These are phyloP conservation scores for Toxostoma redivivum DNA, from an alignment of 2,113 vertebrate species.

Conservation along the genomic window DNA sequence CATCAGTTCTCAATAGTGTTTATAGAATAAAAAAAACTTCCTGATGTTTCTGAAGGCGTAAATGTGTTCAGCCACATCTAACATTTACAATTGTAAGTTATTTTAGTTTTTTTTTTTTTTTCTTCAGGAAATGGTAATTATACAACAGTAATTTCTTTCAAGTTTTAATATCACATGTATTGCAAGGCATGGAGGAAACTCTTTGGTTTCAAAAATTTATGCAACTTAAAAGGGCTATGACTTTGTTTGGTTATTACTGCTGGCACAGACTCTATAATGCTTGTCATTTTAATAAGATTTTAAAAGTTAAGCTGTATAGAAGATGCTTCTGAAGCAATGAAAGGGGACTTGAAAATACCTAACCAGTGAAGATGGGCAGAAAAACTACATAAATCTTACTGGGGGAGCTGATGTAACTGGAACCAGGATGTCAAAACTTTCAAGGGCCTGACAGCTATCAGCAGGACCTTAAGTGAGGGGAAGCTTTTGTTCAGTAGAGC, in stretches of 20 bases:
- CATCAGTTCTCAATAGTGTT: not conserved
- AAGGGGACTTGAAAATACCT: not conserved
- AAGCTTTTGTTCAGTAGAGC: conserved; percentile 34
- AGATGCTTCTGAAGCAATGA: not conserved
- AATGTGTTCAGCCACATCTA: not conserved
- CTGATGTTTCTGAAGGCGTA: not conserved
- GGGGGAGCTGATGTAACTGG: not conserved
- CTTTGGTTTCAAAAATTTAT: not conserved
- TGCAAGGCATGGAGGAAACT: not conserved
- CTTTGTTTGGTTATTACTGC: not conserved
- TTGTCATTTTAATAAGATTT: not conserved
- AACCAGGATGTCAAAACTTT: not conserved
- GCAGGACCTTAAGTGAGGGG: not conserved
- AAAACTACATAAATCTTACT: not conserved
- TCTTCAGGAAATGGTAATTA: not conserved
- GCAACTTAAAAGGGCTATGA: not conserved
- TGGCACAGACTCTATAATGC: not conserved
- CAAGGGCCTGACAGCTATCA: not conserved
- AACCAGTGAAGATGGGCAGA: not conserved
- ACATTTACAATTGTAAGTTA: not conserved
- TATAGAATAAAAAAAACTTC: not conserved
- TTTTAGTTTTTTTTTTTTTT: not conserved
- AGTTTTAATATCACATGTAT: not conserved
- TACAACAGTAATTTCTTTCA: not conserved
- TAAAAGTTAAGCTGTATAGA: not conserved